These are phyloP conservation scores for Noctua pronuba DNA, from an alignment of 2,888 invertebrate genomes.

Conservation along the genomic window DNA sequence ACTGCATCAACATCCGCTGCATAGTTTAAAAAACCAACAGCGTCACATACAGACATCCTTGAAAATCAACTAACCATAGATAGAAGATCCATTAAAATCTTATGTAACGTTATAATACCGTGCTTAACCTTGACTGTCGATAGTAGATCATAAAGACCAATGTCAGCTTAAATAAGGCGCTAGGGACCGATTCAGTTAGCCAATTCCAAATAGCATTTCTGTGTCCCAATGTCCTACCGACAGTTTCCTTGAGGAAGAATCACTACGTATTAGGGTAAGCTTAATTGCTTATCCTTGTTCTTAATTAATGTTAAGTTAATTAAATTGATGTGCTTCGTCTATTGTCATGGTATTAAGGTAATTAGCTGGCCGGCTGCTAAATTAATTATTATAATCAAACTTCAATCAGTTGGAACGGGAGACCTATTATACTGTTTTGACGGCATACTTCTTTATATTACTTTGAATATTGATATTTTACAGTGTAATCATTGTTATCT, in stretches of 20 bases:
- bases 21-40: not conserved
- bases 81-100: constrained; percentile 19
- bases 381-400: constrained; percentile 10
- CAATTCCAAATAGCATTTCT: constrained; percentile 10
- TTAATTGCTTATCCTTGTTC: constrained; percentile 21
- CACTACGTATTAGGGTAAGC: not conserved
- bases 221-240: not conserved
- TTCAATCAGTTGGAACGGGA: not conserved
- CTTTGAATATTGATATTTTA: not conserved
- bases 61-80: too few species aligned
- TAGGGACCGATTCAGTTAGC: constrained; percentile 22
- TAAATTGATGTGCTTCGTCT: constrained; percentile 9
- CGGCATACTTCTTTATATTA: not conserved
- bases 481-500: not conserved
- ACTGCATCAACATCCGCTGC: too few species aligned
- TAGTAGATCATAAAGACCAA: constrained; percentile 20
- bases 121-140: constrained; percentile 30
- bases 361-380: constrained; percentile 2
- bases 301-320: constrained; percentile 31
- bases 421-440: not conserved
- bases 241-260: not conserved
- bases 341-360: constrained; percentile 16
- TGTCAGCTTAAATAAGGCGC: constrained; percentile 4
- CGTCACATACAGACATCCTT: too few species aligned
- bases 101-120: constrained; percentile 24